Evolutionary conservation across 2,113 vertebrate genomes (phyloP).

Genomic region (Heliornis fulica): DNA sequence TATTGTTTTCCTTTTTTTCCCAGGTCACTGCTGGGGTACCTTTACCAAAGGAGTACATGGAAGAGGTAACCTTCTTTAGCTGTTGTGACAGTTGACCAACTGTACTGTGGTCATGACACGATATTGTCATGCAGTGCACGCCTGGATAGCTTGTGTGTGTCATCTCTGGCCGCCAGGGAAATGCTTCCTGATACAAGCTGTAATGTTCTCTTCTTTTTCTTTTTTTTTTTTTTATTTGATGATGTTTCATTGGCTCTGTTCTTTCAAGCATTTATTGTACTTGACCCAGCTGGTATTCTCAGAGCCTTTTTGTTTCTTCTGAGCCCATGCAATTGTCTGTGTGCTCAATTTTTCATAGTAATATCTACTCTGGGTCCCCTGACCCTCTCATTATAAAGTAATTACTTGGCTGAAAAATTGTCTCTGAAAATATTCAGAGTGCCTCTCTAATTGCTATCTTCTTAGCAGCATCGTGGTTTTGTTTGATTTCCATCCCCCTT

Average conservation of each 20-base stretch:
- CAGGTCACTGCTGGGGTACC: constrained; percentile 94
- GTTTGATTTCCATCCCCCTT: neutral
- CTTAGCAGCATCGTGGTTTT: neutral
- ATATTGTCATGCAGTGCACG: neutral
- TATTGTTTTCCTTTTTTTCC: neutral
- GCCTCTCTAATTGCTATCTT: neutral
- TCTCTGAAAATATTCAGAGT: constrained; percentile 9
- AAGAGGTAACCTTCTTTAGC: constrained; percentile 82
- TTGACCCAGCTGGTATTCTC: neutral
- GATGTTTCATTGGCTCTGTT: neutral
- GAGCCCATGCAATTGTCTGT: neutral
- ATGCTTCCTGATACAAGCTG: neutral
- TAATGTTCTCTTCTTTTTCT: neutral
- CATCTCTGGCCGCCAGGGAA: neutral
- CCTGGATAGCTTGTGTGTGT: neutral
- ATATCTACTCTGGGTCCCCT: neutral
- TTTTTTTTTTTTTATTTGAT: neutral
- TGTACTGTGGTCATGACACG: neutral
- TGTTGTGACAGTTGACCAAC: neutral
- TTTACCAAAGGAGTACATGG: constrained; percentile 88
- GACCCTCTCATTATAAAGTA: neutral
- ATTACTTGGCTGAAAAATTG: neutral
- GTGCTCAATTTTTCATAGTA: neutral
- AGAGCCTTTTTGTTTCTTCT: neutral
- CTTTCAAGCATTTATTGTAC: neutral